Percentiles rank a stretch among this genome's conserved stretches.
phyloP scores from a whole-genome alignment of 1,140 invertebrate genomes.

The Drosophila nasuta region DNA sequence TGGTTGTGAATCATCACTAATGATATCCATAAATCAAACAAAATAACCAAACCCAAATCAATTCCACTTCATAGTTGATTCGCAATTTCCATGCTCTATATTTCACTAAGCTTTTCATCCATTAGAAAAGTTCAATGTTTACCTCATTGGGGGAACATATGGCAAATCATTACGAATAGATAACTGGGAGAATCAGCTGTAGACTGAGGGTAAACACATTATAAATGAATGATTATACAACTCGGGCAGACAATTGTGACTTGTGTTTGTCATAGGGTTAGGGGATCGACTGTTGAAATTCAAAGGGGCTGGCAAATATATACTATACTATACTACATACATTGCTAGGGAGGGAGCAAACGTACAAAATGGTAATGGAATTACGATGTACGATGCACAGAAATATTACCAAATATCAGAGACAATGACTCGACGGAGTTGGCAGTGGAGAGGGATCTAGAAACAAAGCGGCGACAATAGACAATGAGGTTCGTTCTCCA shows the following conservation, averaged over 20 bases:
- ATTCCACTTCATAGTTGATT: too few species aligned
- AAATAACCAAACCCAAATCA: too few species aligned
- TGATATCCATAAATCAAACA: too few species aligned
- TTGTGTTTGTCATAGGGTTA: background rate
- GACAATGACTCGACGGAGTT: conserved; percentile 44
- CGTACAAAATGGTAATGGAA: conserved; percentile 30
- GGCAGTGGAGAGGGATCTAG: conserved; percentile 1
- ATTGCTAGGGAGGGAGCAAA: too few species aligned
- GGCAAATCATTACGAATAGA: conserved; percentile 26
- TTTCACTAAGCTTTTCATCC: background rate
- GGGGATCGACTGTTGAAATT: conserved; percentile 7
- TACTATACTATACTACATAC: too few species aligned
- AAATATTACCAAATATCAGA: conserved; percentile 67
- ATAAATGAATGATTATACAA: conserved; percentile 26
- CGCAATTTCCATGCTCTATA: too few species aligned
- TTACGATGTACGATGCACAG: conserved; percentile 19
- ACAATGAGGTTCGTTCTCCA: conserved; percentile 46
- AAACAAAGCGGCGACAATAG: conserved; percentile 59
- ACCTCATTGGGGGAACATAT: conserved; percentile 26
- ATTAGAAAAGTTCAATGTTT: conserved; percentile 12
- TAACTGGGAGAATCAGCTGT: conserved; percentile 21
- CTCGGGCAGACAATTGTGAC: conserved; percentile 1
- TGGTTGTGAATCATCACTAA: too few species aligned
- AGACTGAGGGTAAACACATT: background rate
- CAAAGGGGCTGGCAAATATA: conserved; percentile 11